Base-by-base conservation (phyloP, 2,113 vertebrate species). In the Pygathrix nemaeus region DNA sequence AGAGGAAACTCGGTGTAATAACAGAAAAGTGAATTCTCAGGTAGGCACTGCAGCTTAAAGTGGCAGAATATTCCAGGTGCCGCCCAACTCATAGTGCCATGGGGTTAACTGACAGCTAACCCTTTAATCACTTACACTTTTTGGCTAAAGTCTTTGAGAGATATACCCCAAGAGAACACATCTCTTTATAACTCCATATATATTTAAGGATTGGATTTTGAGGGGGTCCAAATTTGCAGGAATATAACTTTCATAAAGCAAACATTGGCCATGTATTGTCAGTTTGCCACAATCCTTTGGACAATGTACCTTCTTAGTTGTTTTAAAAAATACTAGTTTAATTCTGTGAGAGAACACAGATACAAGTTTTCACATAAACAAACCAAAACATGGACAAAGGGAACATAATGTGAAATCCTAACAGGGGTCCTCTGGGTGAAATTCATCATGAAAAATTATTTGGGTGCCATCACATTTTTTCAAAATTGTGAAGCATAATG, bases 381-480 rank as follows among this genome's bases (percentile, higher is more conserved):
- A 95, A 93, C 43, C 14, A 40, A 91, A 96, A 92, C 27, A 73
- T 97, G 85, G 80, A 88, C 75, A 94, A 97, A 94, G 75, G 68
- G 43, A 93, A 61, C n/a, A 4, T n/a, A 66, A 94, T 78, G 82
- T 43, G 73, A 96, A 96, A 72, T 85, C 89, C 90, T 88, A 21
- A 90, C 45, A 82, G 59, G 40, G 6, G 14, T 43, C 48, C 59
- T 45, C 8, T 16, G n/a, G 70, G 75, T 66, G 50, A 50, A 93
- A 86, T 57, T 55, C 52, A 70, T 59, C 78, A 32, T 5, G 8
- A 82, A 55, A 59, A 90, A n/a, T 48, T 18, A 78, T 68, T 59
- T 88, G 85, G 70, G 30, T 45, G 32, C 55, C 18, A 13, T 2
- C 21, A 4, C 8, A 35, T 40, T 40, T 81, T 30, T 64, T 84